Base-by-base conservation (phyloP, 2,797 vertebrate species). In the Girardinus metallicus region DNA sequence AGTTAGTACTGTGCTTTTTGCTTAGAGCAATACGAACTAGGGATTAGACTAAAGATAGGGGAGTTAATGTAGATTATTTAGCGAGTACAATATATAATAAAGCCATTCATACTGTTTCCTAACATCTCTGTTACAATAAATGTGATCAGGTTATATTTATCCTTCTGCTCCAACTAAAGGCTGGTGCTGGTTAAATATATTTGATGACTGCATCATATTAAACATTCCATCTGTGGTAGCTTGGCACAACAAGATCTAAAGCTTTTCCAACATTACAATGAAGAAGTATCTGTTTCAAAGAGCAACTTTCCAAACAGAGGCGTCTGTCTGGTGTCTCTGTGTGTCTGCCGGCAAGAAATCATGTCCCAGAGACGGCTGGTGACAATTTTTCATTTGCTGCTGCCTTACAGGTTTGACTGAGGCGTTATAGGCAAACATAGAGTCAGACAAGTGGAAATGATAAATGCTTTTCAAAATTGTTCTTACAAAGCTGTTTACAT, bases 291-390 rank as follows among this genome's bases (percentile, higher is more conserved):
- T 1, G 13, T 85, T 87, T 88, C 73, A 76, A 79, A 76, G 83
- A 86, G 74, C 66, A 80, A 74, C 87, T 91, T 87, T 88, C 82
- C 88, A 92, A 90, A 93, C 83, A 80, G 76, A 90, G 87, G 77
- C 77, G 71, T 85, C 82, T 86, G 86, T 88, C 87, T 85, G 62
- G 82, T 76, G 87, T 78, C 81, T 87, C 75, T 73, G 78, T 81
- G 80, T 70, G 80, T 80, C 82, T 77, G 84, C 81, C 83, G 80
- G 68, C 51, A 82, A 53, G 77, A 85, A 78, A 46, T 49, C 75
- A 76, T 85, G 81, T 81, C 85, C 31, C 55, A 78, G 39, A 80
- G 53, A 86, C 8, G 80, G 68, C 83, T 71, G 79, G 72, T 55
- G 82, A 80, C 68, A 74, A 51, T 85, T 41, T 80, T 76, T 80